Evolutionary conservation across 2,113 vertebrate species (phyloP), one percentile per base, ranked within the genome.

Genomic region (Pedetes capensis): DNA sequence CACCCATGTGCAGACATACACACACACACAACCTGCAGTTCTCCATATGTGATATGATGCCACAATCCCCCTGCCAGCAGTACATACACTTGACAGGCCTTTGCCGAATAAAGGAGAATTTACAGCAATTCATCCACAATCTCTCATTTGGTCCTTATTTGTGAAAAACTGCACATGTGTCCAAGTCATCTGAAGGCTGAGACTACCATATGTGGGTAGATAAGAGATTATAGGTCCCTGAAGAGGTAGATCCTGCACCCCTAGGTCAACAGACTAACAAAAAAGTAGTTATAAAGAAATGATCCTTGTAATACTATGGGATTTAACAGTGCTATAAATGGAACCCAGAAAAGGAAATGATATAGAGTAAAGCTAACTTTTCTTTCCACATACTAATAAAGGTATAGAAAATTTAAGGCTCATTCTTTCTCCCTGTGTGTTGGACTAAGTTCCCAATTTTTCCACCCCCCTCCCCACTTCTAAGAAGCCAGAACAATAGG

Each of bases 371-470:
- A 92, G 89, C 39, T 42, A 89, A 80, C 66, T 79, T 93, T 87
- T 93, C 55, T 79, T n/a, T 87, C 72, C 14, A 53, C 47, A 53
- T 87, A 29, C 32, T 51, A 61, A 22, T 57, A 91, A 83, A 91
- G 22, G 57, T 57, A 49, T 37, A 81, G 63, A 75, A 76, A 32
- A 78, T n/a, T 55, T 66, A 84, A 84, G 59, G 27, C 47, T 93
- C 47, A 81, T 87, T 93, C 1, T 27, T 94, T 47, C 72, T 55
- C 81, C 16, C 79, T 55, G 88, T 89, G 66, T 76, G 84, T 71
- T 55, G 47, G 75, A 92, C 18, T 79, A 95, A 6, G 23, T 34
- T 91, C 44, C 82, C 94, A 81, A 89, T 93, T 94, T 91, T 96
- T 81, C n/a, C 9, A 39, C 18, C 13, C 13, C 51, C 63, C 18